Percentiles rank a stretch among this genome's conserved stretches.
phyloP scores from a whole-genome alignment of 2,797 vertebrate genomes.

The Nyctalus aviator region DNA sequence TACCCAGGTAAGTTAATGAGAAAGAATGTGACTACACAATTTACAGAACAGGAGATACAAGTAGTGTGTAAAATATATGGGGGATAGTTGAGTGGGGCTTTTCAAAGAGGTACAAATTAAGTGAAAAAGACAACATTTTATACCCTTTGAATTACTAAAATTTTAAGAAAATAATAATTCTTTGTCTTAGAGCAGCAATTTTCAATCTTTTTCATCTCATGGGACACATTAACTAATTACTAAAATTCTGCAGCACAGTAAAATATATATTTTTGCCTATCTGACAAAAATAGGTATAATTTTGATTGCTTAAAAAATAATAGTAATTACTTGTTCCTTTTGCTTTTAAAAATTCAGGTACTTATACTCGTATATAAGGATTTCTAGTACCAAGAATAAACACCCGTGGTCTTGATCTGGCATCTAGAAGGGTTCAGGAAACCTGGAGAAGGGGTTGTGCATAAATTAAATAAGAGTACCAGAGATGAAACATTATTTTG shows the following conservation, averaged over 20 bases:
- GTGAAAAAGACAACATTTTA: constrained; percentile 28
- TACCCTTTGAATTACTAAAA: constrained; percentile 2
- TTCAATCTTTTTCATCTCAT: background rate
- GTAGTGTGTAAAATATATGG: background rate
- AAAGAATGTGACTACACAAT: background rate
- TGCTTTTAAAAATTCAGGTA: background rate
- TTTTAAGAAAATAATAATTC: constrained; percentile 40
- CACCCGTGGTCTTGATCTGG: no score
- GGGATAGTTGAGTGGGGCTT: background rate
- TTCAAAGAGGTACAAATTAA: constrained; percentile 42
- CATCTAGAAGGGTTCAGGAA: no score
- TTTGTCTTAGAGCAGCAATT: background rate
- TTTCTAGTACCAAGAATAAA: no score
- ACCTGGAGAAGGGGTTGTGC: no score
- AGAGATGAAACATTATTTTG: no score
- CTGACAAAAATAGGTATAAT: background rate
- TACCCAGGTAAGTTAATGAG: background rate
- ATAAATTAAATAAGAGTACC: no score
- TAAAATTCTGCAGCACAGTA: background rate
- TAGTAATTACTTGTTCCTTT: background rate
- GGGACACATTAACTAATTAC: background rate
- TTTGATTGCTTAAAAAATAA: background rate
- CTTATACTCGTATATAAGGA: no score
- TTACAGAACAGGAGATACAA: background rate
- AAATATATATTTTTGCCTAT: background rate